A percentile compares a stretch with the other conserved stretches of the same genome.
These are phyloP conservation scores for Anser brachyrhynchus DNA, from an alignment of 2,113 vertebrate species.

Conservation along the genomic window DNA sequence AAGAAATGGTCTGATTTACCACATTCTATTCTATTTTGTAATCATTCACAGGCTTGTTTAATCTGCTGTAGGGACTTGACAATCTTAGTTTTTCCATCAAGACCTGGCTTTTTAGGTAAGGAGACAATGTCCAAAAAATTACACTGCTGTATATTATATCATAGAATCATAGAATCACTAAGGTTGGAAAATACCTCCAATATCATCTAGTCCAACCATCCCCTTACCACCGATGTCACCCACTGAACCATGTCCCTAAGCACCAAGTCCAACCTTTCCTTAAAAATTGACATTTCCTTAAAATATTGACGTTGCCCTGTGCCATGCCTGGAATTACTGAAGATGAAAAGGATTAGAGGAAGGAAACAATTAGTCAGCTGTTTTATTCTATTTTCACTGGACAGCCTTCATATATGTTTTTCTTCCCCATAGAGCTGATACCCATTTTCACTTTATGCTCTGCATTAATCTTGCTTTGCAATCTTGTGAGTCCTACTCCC, in stretches of 20 bases:
- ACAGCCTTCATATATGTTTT: rapidly evolving
- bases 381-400: not conserved
- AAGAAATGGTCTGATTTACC: not conserved
- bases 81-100: not conserved
- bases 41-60: not conserved
- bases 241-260: too few relatives aligned
- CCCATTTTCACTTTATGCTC: not conserved
- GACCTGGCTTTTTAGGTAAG: not conserved
- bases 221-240: too few relatives aligned
- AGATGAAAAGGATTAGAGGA: not conserved
- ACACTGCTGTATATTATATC: not conserved
- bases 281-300: too few relatives aligned
- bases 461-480: not conserved
- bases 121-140: not conserved
- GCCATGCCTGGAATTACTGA: not conserved
- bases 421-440: not conserved
- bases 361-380: not conserved
- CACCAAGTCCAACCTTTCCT: too few relatives aligned
- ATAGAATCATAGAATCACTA: too few relatives aligned
- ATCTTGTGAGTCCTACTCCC: not conserved
- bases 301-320: not conserved
- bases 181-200: too few relatives aligned
- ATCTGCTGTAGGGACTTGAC: not conserved
- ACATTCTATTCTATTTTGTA: not conserved
- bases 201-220: too few relatives aligned